Base-by-base conservation (phyloP, 2,113 vertebrate genomes). In the Apteryx owenii region DNA sequence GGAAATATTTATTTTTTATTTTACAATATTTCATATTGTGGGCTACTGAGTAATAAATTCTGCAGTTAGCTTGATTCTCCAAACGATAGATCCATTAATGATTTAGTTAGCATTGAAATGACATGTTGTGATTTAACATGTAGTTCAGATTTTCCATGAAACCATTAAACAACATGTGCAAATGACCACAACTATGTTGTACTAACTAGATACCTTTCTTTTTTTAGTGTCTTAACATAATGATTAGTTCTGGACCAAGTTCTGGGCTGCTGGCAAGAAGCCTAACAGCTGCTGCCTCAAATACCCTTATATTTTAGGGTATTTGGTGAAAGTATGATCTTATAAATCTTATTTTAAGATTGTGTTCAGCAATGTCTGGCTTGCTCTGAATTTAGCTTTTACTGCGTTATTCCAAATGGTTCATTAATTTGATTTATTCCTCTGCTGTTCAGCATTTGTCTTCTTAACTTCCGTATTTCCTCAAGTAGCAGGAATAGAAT, bases 401-500 rank as follows among this genome's bases (percentile, higher is more conserved):
- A 65, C 9, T 75, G 46, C 31, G 38, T 64, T 76, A 28, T 50
- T 93, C 36, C 70, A 53, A 77, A 84, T 75, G 23, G 28, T 64
- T 94, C 70, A 70, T 81, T 84, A 73, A 78, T 80, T 79, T 92
- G 38, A 84, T 89, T 72, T 73, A 85, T 92, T 89, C 23, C 13
- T 51, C 70, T 79, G 5, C 20, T 90, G 40, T 26, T 17, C 20
- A 72, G 15, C 87, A 81, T 64, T 93, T 78, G 13, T 66, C 36
- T 93, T 97, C 76, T 91, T 94, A 94, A 72, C 53, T 85, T 95
- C 48, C 44, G 97, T 85, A 91, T 98, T 98, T 97, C 95, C 85
- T 94, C 94, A 97, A 68, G 92, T 95, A 89, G 88, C 84, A 88
- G 88, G 88, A 95, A 91, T 84, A 84, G 91, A 97, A 85, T 97